Conservation (phyloP, 2,113 vertebrate species). For the Poecilia latipinna region DNA sequence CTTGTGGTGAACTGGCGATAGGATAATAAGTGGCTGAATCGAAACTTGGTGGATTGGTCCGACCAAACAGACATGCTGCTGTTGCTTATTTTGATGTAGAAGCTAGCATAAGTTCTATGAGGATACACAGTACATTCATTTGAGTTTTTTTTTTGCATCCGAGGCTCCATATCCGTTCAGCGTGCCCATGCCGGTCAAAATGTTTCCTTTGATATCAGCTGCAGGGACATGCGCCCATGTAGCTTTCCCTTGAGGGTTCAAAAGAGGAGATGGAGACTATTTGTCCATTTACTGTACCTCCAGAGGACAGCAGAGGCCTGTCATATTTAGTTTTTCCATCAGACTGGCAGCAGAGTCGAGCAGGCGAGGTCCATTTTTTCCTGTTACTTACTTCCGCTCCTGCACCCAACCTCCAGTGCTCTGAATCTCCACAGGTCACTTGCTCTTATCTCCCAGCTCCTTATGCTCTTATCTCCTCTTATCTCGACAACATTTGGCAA, state of each 20-base stretch:
- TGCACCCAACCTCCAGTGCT: conserved; percentile 67
- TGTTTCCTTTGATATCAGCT: neutral
- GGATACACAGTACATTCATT: no score
- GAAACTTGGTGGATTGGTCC: no score
- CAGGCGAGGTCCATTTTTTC: conserved; percentile 53
- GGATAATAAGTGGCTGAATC: no score
- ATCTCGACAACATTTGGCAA: conserved; percentile 69
- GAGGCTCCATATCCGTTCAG: no score
- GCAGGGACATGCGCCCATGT: conserved; percentile 3
- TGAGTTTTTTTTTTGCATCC: no score
- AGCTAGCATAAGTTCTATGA: no score
- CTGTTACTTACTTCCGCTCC: conserved; percentile 55
- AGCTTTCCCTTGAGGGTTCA: conserved; percentile 13
- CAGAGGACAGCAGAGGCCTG: neutral
- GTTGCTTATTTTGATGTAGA: no score
- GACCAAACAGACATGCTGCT: no score
- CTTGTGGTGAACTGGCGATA: no score
- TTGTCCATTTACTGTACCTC: conserved; percentile 10
- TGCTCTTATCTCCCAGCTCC: conserved; percentile 69
- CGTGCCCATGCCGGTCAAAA: no score
- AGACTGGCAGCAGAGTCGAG: conserved; percentile 25
- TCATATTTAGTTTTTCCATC: conserved; percentile 20
- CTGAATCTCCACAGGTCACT: conserved; percentile 71
- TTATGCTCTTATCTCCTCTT: conserved; percentile 75
- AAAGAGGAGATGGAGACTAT: conserved; percentile 33